Evolutionary conservation across 2,888 invertebrate species (phyloP), one percentile per base, ranked within the genome.

Genomic region (Falcaria lacertinaria): DNA sequence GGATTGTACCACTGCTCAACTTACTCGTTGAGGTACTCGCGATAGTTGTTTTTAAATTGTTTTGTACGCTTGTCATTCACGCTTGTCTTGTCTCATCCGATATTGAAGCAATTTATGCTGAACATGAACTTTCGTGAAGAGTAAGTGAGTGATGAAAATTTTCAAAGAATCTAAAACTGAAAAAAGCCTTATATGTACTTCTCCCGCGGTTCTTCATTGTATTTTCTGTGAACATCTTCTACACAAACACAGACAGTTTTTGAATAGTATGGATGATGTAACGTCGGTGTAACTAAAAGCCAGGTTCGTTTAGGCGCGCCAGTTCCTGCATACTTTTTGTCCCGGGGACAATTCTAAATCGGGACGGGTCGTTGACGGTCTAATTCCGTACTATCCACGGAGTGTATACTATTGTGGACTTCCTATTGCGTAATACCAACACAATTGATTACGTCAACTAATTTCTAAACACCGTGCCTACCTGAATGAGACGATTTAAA

Each of bases 321-420:
- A 56, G 68, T 80, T 71, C 68, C 68, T 69, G 64, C 71, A 68
- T 78, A 74, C 81, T 84, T 86, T 87, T 87, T 83, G 86, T 80
- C 68, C 72, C 68, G 69, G 76, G 68, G 72, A 72, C 77, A 76
- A 66, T 71, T 86, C 87, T 86, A 87, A 80, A 85, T 85, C 80
- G 66, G 81, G 71, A 68, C 63, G 67, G 71, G 67, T 66, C 80
- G 78, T 70, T 69, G 71, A 61, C 74, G 71, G 68, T 76, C 81
- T 85, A 83, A 82, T 77, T 87, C 78, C 60, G 81, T 69, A 50
- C 62, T 57, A 57, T 58, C 61, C 64, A 55, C 54, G 52, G 45
- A 53, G 50, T 56, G 52, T 61, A 62, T 58, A 37, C 37, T 37
- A 69, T 66, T 64, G 69, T 65, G 60, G 66, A 72, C 78, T 78